Base-by-base conservation (phyloP, 2,888 invertebrate genomes). In the Orchesella flavescens region DNA sequence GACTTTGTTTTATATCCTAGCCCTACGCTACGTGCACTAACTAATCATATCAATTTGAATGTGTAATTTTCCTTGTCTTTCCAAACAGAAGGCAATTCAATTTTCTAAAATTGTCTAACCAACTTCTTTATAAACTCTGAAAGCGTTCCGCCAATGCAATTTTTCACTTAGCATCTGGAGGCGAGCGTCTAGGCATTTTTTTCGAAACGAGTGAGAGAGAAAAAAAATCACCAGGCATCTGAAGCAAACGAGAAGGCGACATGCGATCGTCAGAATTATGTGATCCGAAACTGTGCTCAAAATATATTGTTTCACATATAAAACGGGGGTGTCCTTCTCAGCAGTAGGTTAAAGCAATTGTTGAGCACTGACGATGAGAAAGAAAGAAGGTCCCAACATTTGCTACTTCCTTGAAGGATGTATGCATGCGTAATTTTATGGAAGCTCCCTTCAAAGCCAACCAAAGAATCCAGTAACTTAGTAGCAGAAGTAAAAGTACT, bases 381-480 rank as follows among this genome's bases (percentile, higher is more conserved):
- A n/a, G n/a, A n/a, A n/a, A n/a, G 15, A 49, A 12, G 3, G 49
- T 49, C 49, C 49, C 49, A 49, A 12, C n/a, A 49, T 61, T 46
- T 61, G 12, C 12, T 10, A 4, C 46, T 24, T 73, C 44, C 55
- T n/a, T 34, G 24, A 66, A 44, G 66, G 19, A 44, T 46, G 19
- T 59, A 21, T 61, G 43, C 57, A 71, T 21, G 49, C n/a, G n/a
- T 49, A 49, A 49, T n/a, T 49, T 46, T 68, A 10, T 10, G 23
- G 21, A 68, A 68, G 68, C 24, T 61, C 12, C 19, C 19, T 74
- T 74, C 63, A 74, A 63, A 74, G 73, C 21, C 46, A 15, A 49
- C 2, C 17, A 17, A 19, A 59, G 17, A 17, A 53, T n/a, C 2
- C 12, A 21, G 59, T n/a, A 59, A 12, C 1, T n/a, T 57, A 57